These are phyloP conservation scores for Drosophila leonis DNA, from an alignment of 2,888 invertebrate species.

Conservation along the genomic window DNA sequence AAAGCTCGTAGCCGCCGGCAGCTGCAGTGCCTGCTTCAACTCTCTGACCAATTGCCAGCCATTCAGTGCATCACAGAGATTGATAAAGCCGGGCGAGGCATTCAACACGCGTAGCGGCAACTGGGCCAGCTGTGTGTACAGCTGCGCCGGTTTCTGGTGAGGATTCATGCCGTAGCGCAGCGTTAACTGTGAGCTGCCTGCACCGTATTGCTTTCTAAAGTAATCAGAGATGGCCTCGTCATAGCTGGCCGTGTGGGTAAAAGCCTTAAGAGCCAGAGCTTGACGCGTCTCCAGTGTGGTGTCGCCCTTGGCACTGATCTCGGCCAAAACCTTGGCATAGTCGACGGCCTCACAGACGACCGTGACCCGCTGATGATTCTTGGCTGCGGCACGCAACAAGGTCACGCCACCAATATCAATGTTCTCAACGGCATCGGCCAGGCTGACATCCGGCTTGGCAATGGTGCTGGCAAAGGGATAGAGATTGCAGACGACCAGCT, in stretches of 20 bases:
- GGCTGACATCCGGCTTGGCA: slow-evolving; percentile 91
- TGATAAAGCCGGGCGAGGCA: slow-evolving; percentile 98
- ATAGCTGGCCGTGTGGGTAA: slow-evolving; percentile 97
- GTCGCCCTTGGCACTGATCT: slow-evolving; percentile 90
- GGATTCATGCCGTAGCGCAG: slow-evolving; percentile 99
- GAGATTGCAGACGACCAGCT: slow-evolving; percentile 97
- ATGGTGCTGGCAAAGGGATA: slow-evolving; percentile 97
- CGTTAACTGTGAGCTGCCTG: slow-evolving; percentile 91
- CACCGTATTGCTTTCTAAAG: slow-evolving; percentile 95
- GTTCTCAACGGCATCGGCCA: slow-evolving; percentile 97
- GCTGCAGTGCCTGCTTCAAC: slow-evolving; percentile 90
- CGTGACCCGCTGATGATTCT: slow-evolving; percentile 97
- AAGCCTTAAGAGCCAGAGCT: slow-evolving; percentile 95
- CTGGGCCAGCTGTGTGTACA: slow-evolving; percentile 92
- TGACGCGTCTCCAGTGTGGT: slow-evolving; percentile 89
- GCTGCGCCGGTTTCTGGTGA: slow-evolving; percentile 97
- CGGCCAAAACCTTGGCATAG: slow-evolving; percentile 91
- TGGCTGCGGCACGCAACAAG: slow-evolving; percentile 96
- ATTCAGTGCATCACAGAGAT: slow-evolving; percentile 98
- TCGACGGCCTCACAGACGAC: slow-evolving; percentile 96
- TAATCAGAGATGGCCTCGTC: slow-evolving; percentile 98
- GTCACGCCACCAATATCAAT: slow-evolving; percentile 99
- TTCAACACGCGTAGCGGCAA: slow-evolving; percentile 95
- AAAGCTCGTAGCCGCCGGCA: slow-evolving; percentile 98
- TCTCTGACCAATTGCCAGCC: slow-evolving; percentile 98